phyloP scores from a whole-genome alignment of 1,140 invertebrate genomes.

The Platyscapa corneri region DNA sequence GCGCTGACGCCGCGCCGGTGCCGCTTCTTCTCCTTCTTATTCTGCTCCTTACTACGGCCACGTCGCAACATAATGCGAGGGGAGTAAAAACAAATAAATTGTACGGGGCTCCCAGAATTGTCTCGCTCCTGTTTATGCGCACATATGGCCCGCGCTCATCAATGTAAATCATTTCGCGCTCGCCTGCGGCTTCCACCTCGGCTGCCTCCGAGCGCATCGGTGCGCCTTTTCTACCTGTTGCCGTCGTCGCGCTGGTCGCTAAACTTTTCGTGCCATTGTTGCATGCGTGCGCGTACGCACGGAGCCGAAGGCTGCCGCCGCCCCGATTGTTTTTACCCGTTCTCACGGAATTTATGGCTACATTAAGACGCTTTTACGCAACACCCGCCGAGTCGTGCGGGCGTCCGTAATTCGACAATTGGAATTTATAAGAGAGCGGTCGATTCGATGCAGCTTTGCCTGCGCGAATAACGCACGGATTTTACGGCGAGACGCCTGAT shows the following conservation, averaged over 20 bases:
- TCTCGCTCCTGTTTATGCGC: not conserved
- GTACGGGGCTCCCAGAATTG: slow-evolving; percentile 36
- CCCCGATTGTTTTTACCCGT: not conserved
- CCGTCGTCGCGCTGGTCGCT: not conserved
- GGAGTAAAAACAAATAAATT: slow-evolving; percentile 49
- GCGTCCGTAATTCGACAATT: not conserved
- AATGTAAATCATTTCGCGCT: slow-evolving; percentile 31
- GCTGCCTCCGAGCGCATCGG: not conserved
- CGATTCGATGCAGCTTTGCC: no score
- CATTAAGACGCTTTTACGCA: not conserved
- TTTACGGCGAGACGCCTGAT: not conserved
- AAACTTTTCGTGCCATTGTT: not conserved
- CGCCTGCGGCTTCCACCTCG: not conserved
- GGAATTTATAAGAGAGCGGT: not conserved
- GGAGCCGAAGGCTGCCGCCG: not conserved
- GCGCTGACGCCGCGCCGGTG: not conserved
- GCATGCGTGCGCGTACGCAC: not conserved
- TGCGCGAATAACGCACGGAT: not conserved
- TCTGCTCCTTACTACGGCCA: not conserved
- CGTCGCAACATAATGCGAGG: not conserved
- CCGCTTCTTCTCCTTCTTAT: not conserved
- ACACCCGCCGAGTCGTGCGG: no score
- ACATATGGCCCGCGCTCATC: not conserved
- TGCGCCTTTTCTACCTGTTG: not conserved
- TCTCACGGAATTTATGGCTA: not conserved